Percentiles rank a stretch among this genome's conserved stretches.
phyloP scores from a whole-genome alignment of 1,140 invertebrate genomes.

The Maniola jurtina region DNA sequence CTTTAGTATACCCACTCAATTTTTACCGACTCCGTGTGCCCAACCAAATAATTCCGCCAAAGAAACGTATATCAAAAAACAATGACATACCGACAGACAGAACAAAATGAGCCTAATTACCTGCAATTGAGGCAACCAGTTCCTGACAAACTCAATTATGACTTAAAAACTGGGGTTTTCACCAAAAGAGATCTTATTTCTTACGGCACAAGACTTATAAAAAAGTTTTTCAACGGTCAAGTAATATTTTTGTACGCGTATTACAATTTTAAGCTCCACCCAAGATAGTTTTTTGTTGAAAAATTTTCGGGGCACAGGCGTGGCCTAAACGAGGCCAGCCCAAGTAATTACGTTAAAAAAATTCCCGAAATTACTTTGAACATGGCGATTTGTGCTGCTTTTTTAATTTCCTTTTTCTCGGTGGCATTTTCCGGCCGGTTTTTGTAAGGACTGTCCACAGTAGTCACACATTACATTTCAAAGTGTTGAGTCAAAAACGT shows the following conservation, averaged over 20 bases:
- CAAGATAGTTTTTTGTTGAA: conserved; percentile 35
- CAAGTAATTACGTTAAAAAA: conserved; percentile 22
- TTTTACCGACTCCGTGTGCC: conserved; percentile 6
- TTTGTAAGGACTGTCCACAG: neutral
- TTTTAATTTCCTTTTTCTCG: conserved; percentile 4
- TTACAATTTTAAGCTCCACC: conserved; percentile 32
- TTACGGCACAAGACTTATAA: neutral
- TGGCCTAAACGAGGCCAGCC: conserved; percentile 19
- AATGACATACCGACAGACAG: conserved; percentile 40
- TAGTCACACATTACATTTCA: neutral
- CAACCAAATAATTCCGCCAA: conserved; percentile 43
- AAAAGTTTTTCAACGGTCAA: neutral
- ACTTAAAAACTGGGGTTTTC: conserved; percentile 1
- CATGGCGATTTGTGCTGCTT: conserved; percentile 6
- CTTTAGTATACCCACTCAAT: conserved; percentile 24
- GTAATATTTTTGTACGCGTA: conserved; percentile 23
- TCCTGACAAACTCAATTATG: conserved; percentile 16
- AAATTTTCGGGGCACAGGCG: conserved; percentile 32
- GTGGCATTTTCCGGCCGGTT: neutral
- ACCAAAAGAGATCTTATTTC: conserved; percentile 9
- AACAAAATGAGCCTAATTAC: conserved; percentile 56
- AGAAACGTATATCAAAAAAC: conserved; percentile 48
- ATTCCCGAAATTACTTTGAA: conserved; percentile 13
- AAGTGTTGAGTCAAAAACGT: conserved; percentile 2
- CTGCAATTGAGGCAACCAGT: conserved; percentile 42